Conservation (phyloP, 37 sponge, comb jelly and placozoan genomes). For the Axinella damicornis region DNA sequence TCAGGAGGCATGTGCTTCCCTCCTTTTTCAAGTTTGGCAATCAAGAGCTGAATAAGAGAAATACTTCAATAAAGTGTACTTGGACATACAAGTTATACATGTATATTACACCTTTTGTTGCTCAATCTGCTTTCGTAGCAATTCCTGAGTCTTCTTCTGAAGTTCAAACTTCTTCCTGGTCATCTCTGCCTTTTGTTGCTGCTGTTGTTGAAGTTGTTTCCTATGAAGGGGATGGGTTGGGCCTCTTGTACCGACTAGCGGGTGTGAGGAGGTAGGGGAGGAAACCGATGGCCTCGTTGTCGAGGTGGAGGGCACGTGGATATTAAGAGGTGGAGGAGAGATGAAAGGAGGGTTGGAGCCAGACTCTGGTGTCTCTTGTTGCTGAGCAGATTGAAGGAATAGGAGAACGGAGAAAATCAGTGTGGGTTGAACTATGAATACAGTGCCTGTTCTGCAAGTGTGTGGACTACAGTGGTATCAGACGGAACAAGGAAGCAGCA, state of each 20-base stretch:
- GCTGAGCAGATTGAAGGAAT: too few species aligned
- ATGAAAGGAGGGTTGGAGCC: too few species aligned
- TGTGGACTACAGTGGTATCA: too few species aligned
- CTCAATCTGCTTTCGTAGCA: conserved; percentile 75
- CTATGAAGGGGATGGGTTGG: too few species aligned
- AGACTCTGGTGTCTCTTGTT: too few species aligned
- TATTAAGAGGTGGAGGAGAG: not conserved
- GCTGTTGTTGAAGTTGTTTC: not conserved
- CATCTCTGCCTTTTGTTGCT: conserved; percentile 13
- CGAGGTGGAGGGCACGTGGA: not conserved
- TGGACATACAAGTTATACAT: not conserved
- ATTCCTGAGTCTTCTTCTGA: conserved; percentile 67
- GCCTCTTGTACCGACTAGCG: not conserved
- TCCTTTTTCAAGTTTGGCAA: conserved; percentile 75
- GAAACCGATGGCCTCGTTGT: conserved; percentile 4
- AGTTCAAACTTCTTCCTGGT: conserved; percentile 73
- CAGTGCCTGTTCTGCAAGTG: too few species aligned
- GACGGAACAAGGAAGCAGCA: too few species aligned
- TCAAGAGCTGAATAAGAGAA: conserved; percentile 63
- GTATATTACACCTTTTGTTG: conserved; percentile 74
- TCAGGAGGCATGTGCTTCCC: conserved; percentile 63
- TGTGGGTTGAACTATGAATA: too few species aligned
- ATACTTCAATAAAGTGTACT: too few species aligned
- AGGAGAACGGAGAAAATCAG: too few species aligned
- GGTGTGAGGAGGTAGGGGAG: not conserved